Evolutionary conservation across 2,888 invertebrate genomes (phyloP), one percentile per base, ranked within the genome.

Genomic region (Tridacna crocea): DNA sequence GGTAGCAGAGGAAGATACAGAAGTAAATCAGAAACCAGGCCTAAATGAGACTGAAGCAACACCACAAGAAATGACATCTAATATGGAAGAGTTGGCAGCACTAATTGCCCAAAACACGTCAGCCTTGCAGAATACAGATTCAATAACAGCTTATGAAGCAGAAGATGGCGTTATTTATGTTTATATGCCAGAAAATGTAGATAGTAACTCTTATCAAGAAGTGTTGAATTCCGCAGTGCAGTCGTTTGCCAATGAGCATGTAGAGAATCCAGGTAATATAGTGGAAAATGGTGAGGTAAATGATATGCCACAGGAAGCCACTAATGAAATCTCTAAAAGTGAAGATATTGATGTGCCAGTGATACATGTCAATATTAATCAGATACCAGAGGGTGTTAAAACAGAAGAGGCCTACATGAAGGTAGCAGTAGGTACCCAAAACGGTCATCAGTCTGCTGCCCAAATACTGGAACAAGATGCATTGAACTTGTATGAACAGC

Each of bases 161-260:
- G 79, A 75, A 77, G 85, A 85, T 72, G 85, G 85, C 0, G 36
- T 79, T 3, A 81, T 85, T 24, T 85, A 79, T 77, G 77, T 85
- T 12, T 85, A 83, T 70, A 65, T 83, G 63, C 70, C 70, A 15
- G 70, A 70, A 51, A 24, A 48, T 70, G 51, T 47, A 12, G 65
- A 46, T 17, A 36, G 51, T 19, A 47, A n/a, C n/a, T 15, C 63
- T 26, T 51, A 65, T 26, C 74, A 26, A 58, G 65, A 63, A 19
- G 75, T 48, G 1, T 22, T 65, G 1, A 48, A 51, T 26, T 51
- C 72, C 24, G 75, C 80, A 58, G 70, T 66, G 48, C 61, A 75
- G 19, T 19, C 58, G 8, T 24, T 47, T 8, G 22, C 60, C 19
- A 51, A 17, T 70, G 70, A 70, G 24, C n/a, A 48, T 48, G 13